Evolutionary conservation across 2,888 invertebrate species (phyloP).

Genomic region (Hedya salicella): DNA sequence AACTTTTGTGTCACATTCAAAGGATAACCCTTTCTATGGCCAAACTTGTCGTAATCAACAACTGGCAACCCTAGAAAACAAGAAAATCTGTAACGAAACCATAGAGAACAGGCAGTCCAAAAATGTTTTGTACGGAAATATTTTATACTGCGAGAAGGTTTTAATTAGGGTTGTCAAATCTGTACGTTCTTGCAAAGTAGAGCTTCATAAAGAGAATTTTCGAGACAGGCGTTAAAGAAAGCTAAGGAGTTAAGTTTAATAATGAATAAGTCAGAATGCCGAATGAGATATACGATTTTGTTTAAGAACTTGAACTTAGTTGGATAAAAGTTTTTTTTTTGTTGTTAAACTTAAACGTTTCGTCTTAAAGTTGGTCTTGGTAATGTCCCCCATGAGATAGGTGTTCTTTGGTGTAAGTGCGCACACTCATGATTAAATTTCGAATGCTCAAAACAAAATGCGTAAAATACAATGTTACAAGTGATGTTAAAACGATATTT

Average conservation of each 20-base stretch:
- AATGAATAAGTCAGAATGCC: slow-evolving; percentile 40
- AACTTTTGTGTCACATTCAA: slow-evolving; percentile 40
- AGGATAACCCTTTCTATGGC: slow-evolving; percentile 36
- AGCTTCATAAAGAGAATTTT: slow-evolving; percentile 38
- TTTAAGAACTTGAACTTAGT: slow-evolving; percentile 21
- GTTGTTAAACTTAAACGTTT: slow-evolving; percentile 18
- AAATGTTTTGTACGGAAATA: not conserved
- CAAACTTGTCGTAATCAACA: slow-evolving; percentile 26
- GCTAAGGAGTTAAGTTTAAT: slow-evolving; percentile 38
- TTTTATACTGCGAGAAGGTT: slow-evolving; percentile 21
- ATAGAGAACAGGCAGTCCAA: not conserved
- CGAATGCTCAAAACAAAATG: too few relatives aligned
- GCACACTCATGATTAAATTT: too few relatives aligned
- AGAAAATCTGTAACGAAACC: not conserved
- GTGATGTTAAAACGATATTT: too few relatives aligned
- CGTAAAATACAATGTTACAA: too few relatives aligned
- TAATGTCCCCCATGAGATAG: slow-evolving; percentile 18
- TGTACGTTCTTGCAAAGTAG: slow-evolving; percentile 28
- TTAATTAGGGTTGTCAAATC: slow-evolving; percentile 40
- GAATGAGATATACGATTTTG: slow-evolving; percentile 39
- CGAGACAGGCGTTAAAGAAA: slow-evolving; percentile 35
- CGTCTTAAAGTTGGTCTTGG: slow-evolving; percentile 9
- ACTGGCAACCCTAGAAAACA: not conserved
- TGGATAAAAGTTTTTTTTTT: slow-evolving; percentile 25
- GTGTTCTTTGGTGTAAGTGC: too few relatives aligned